These are phyloP conservation scores for Buphagus erythrorhynchus DNA, from an alignment of 2,797 vertebrate genomes.

Conservation along the genomic window DNA sequence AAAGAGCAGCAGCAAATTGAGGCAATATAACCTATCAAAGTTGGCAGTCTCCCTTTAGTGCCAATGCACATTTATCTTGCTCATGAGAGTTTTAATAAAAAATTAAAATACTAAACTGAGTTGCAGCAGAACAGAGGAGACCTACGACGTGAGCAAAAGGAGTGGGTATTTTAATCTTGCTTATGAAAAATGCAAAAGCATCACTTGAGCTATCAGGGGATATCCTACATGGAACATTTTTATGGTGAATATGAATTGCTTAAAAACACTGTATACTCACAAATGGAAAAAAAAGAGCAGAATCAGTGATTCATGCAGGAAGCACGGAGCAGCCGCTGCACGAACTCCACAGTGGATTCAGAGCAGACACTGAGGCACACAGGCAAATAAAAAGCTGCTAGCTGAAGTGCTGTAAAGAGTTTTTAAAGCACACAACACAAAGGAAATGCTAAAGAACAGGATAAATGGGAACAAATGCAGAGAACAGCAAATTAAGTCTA, in stretches of 20 bases:
- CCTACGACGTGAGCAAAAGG: background rate
- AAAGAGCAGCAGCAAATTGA: background rate
- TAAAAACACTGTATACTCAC: background rate
- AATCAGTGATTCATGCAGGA: background rate
- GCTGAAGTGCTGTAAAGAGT: background rate
- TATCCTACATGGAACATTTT: constrained; percentile 16
- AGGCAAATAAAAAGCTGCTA: constrained; percentile 8
- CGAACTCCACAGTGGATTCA: background rate
- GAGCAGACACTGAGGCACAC: background rate
- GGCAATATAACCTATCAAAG: background rate
- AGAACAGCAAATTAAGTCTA: background rate
- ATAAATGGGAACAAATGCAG: background rate
- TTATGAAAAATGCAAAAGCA: constrained; percentile 69
- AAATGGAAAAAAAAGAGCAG: constrained; percentile 11
- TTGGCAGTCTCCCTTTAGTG: background rate
- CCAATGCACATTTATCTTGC: constrained; percentile 42
- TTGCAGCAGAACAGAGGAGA: constrained; percentile 36
- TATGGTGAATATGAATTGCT: constrained; percentile 50
- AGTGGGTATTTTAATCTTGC: constrained; percentile 67
- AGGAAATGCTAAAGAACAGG: background rate
- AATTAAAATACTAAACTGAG: constrained; percentile 64
- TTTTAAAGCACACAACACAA: background rate
- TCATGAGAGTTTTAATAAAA: constrained; percentile 74
- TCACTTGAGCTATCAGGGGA: constrained; percentile 33
- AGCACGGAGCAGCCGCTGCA: background rate